Evolutionary conservation across 2,113 vertebrate species (phyloP).

Genomic region (Hylia prasina): DNA sequence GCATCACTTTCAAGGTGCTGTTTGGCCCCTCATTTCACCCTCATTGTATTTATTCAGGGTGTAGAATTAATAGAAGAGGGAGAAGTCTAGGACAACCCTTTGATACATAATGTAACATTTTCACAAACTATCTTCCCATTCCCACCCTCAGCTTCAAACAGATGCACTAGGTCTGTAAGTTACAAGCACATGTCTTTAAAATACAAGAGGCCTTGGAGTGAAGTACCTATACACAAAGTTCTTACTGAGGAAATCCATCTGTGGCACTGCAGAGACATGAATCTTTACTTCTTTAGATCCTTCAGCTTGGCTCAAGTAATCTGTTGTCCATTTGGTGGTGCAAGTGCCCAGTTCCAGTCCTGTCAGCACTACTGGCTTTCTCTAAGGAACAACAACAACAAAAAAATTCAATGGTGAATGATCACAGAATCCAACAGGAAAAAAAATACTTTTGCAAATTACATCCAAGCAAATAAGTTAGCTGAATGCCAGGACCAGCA

Average conservation of each 20-base stretch:
- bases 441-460: neutral
- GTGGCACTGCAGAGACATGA: slow-evolving; percentile 83
- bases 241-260: slow-evolving; percentile 95
- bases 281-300: slow-evolving; percentile 84
- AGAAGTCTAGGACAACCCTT: neutral
- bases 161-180: neutral
- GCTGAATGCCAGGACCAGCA: neutral
- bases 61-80: neutral
- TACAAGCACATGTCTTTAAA: neutral
- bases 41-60: neutral
- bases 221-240: slow-evolving; percentile 95
- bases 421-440: neutral
- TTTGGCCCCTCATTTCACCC: neutral
- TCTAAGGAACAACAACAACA: slow-evolving; percentile 64
- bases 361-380: slow-evolving; percentile 84
- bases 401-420: neutral
- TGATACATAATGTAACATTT: neutral
- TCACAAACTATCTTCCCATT: neutral
- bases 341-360: slow-evolving; percentile 84
- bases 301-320: slow-evolving; percentile 79
- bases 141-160: neutral
- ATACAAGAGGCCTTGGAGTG: slow-evolving; percentile 37
- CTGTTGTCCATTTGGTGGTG: slow-evolving; percentile 82
- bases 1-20: neutral
- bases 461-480: neutral